These are phyloP conservation scores for Mionectes macconnelli DNA, from an alignment of 2,113 vertebrate species.

Conservation along the genomic window DNA sequence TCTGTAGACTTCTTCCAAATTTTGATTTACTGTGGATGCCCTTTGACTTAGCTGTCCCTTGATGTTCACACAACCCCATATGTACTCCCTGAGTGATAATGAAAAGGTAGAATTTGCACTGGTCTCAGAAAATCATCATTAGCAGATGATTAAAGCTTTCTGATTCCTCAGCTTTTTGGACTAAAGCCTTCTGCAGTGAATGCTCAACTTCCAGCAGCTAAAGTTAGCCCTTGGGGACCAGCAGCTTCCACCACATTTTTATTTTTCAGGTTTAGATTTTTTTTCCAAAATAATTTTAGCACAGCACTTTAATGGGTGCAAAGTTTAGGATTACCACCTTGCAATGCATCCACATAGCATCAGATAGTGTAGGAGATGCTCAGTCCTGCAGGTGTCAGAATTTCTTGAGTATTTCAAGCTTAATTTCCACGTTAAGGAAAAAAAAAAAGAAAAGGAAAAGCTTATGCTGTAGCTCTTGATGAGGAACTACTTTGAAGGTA, in stretches of 20 bases:
- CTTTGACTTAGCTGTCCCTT: not conserved
- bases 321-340: not conserved
- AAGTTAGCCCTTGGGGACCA: not conserved
- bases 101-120: not conserved
- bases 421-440: not conserved
- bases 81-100: not conserved
- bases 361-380: not conserved
- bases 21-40: not conserved
- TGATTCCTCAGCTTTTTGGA: not conserved
- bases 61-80: not conserved
- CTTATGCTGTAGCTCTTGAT: not conserved
- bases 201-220: not conserved
- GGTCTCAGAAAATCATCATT: not conserved
- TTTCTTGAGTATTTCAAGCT: not conserved
- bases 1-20: not conserved
- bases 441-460: not conserved
- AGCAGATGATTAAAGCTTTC: not conserved
- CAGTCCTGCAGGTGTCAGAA: not conserved
- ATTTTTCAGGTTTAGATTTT: not conserved
- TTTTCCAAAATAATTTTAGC: not conserved
- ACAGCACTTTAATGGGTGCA: not conserved
- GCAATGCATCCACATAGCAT: not conserved
- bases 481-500: not conserved
- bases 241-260: not conserved
- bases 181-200: not conserved